These are phyloP conservation scores for Sparidentex hasta DNA, from an alignment of 2,797 vertebrate genomes.

Conservation along the genomic window DNA sequence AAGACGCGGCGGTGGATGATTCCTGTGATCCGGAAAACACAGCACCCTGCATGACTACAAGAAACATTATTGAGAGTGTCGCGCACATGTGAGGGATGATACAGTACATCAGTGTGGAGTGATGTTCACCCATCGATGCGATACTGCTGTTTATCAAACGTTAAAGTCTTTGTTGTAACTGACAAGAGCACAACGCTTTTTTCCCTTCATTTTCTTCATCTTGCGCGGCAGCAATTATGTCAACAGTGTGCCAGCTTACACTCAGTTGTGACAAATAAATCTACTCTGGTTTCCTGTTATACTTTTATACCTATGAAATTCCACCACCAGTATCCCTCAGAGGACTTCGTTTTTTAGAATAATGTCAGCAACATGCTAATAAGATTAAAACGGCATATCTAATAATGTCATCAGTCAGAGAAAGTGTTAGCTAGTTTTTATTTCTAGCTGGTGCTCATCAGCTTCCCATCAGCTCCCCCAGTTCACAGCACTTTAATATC, in stretches of 20 bases:
- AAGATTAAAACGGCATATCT: background rate
- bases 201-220: slow-evolving; percentile 16
- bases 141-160: slow-evolving; percentile 14
- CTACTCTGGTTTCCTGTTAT: background rate
- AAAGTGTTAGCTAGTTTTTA: slow-evolving; percentile 13
- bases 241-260: background rate
- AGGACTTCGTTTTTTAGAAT: slow-evolving; percentile 12
- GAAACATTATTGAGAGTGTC: slow-evolving; percentile 45
- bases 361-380: slow-evolving; percentile 22
- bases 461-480: slow-evolving; percentile 27
- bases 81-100: slow-evolving; percentile 42
- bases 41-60: slow-evolving; percentile 13
- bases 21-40: slow-evolving; percentile 20
- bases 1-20: slow-evolving; percentile 35
- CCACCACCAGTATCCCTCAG: background rate
- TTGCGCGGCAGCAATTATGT: slow-evolving; percentile 14
- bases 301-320: background rate
- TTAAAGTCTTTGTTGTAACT: slow-evolving; percentile 28
- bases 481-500: slow-evolving; percentile 55
- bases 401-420: slow-evolving; percentile 25
- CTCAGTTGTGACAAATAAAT: slow-evolving; percentile 3
- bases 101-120: slow-evolving; percentile 12
- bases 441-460: slow-evolving; percentile 3
- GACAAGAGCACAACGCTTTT: slow-evolving; percentile 26
- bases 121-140: background rate